Evolutionary conservation across 2,113 vertebrate genomes (phyloP).

Genomic region (Choloepus hoffmanni): DNA sequence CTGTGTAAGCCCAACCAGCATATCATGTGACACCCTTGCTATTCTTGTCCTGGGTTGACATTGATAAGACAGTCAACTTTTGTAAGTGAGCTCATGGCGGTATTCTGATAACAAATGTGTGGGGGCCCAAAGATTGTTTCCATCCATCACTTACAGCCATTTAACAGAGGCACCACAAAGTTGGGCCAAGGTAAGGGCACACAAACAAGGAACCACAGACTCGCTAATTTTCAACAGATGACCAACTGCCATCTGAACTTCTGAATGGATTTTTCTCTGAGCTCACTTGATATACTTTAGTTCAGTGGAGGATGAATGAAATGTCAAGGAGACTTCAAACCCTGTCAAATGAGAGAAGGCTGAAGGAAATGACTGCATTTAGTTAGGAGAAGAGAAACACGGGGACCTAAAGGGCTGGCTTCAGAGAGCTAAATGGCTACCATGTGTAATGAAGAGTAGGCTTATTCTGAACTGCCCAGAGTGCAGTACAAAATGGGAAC

Average conservation of each 20-base stretch:
- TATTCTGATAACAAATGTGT: neutral
- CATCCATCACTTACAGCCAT: neutral
- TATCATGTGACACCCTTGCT: neutral
- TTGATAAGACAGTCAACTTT: neutral
- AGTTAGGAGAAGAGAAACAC: neutral
- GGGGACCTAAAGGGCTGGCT: neutral
- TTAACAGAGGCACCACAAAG: neutral
- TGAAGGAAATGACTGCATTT: neutral
- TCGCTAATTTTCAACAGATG: neutral
- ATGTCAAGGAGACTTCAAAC: neutral
- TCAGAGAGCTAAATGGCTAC: neutral
- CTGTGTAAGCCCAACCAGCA: neutral
- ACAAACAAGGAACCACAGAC: too few relatives aligned
- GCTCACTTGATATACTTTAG: neutral
- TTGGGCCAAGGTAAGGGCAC: neutral
- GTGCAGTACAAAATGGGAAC: neutral
- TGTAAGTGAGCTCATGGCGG: neutral
- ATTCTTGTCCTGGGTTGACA: neutral
- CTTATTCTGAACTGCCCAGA: neutral
- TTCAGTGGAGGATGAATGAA: slow-evolving; percentile 13
- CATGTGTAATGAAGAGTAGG: neutral
- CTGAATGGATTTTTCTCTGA: neutral
- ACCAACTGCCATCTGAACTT: neutral
- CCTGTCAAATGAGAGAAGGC: neutral
- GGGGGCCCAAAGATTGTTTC: neutral